Evolutionary conservation across 2,888 invertebrate species (phyloP).

Genomic region (Acronicta psi): DNA sequence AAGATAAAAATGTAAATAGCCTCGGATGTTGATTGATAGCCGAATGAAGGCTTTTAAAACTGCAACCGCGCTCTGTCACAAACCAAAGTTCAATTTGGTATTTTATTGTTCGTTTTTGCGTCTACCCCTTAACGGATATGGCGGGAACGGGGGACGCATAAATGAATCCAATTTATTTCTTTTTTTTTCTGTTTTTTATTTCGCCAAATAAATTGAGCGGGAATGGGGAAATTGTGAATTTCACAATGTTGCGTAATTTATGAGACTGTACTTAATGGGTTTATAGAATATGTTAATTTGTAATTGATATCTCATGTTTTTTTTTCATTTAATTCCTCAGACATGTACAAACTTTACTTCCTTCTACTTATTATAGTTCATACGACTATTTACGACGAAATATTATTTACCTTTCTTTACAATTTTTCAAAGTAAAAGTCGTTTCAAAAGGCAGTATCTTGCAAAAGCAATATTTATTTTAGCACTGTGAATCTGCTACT

Average conservation of each 20-base stretch:
- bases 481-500: conserved; percentile 56
- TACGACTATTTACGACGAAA: too few relatives aligned
- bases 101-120: conserved; percentile 79
- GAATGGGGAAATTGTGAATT: conserved; percentile 47
- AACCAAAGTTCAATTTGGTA: conserved; percentile 81
- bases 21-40: conserved; percentile 77
- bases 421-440: not conserved
- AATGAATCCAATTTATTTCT: conserved; percentile 82
- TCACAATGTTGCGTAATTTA: conserved; percentile 46
- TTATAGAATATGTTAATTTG: conserved; percentile 29
- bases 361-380: too few relatives aligned
- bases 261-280: conserved; percentile 49
- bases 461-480: conserved; percentile 67
- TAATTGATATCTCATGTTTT: conserved; percentile 13
- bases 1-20: conserved; percentile 61
- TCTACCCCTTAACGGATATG: conserved; percentile 74
- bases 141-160: conserved; percentile 70
- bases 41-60: conserved; percentile 71
- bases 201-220: conserved; percentile 55
- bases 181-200: conserved; percentile 68
- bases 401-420: not conserved
- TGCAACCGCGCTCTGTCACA: conserved; percentile 72
- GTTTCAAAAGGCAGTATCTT: conserved; percentile 4
- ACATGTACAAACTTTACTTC: too few relatives aligned
- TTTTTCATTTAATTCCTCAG: not conserved